Conservation (phyloP, 2,888 invertebrate genomes). For the Drosophila nigricruria region DNA sequence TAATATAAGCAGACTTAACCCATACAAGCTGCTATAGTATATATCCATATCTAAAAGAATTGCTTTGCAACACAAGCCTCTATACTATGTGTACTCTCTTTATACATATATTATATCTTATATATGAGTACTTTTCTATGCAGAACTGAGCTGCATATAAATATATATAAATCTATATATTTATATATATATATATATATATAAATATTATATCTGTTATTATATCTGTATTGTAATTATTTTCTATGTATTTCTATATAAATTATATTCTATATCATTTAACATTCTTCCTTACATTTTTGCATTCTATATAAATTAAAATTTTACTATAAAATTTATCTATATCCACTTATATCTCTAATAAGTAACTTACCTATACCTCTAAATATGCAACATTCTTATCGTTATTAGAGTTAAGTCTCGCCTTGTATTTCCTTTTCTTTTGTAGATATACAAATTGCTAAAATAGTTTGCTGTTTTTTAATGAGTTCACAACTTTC, state of each 20-base stretch:
- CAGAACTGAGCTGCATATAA: neutral
- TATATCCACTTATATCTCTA: conserved; percentile 6
- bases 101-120: neutral
- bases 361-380: neutral
- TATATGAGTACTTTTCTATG: neutral
- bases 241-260: neutral
- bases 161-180: neutral
- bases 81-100: neutral
- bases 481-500: neutral
- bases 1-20: neutral
- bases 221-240: neutral
- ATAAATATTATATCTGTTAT: neutral
- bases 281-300: neutral
- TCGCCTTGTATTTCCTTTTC: neutral
- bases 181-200: neutral
- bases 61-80: neutral
- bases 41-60: neutral
- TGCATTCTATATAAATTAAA: neutral
- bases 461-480: neutral
- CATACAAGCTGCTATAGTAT: neutral
- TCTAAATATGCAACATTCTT: conserved; percentile 2
- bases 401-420: conserved; percentile 13
- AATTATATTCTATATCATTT: neutral
- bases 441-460: conserved; percentile 1
- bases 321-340: neutral